Conservation (phyloP, 2,888 invertebrate species). For the Ichneumoninae sp. region DNA sequence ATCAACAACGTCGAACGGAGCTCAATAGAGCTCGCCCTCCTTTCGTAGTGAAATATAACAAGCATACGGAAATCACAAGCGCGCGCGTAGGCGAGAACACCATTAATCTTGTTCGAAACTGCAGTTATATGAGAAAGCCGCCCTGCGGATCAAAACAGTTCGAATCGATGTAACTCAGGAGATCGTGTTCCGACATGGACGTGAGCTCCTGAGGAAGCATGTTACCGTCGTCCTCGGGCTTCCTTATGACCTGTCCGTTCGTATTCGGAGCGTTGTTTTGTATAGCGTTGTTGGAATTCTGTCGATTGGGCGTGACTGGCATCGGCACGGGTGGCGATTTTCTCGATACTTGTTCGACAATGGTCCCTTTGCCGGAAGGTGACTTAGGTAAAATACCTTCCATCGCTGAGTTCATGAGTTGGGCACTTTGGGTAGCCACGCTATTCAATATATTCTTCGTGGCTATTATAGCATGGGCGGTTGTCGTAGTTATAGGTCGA, state of each 20-base stretch:
- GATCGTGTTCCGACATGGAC: constrained; percentile 94
- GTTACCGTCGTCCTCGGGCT: constrained; percentile 78
- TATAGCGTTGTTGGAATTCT: constrained; percentile 85
- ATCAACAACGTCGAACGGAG: constrained; percentile 2
- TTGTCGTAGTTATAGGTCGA: constrained; percentile 81
- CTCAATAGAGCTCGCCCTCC: constrained; percentile 9
- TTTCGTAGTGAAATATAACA: constrained; percentile 14
- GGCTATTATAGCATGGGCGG: constrained; percentile 83
- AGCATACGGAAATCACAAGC: constrained; percentile 41
- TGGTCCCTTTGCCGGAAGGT: constrained; percentile 75
- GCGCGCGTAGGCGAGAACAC: constrained; percentile 6
- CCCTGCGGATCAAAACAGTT: constrained; percentile 91
- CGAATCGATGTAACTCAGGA: constrained; percentile 95
- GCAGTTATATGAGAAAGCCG: constrained; percentile 80
- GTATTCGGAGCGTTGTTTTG: constrained; percentile 85
- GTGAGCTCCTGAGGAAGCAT: constrained; percentile 91
- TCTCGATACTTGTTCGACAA: constrained; percentile 80
- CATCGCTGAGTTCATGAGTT: constrained; percentile 82
- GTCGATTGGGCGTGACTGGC: constrained; percentile 80
- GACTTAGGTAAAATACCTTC: constrained; percentile 82
- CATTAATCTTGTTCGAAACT: constrained; percentile 29
- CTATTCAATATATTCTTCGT: constrained; percentile 83
- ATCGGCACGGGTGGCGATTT: constrained; percentile 78
- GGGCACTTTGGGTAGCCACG: constrained; percentile 82
- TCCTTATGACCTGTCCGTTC: constrained; percentile 85